A percentile compares a stretch with the other conserved stretches of the same genome.
Conservation (phyloP, 2,113 vertebrate species). For the Sinosuthora webbiana region DNA sequence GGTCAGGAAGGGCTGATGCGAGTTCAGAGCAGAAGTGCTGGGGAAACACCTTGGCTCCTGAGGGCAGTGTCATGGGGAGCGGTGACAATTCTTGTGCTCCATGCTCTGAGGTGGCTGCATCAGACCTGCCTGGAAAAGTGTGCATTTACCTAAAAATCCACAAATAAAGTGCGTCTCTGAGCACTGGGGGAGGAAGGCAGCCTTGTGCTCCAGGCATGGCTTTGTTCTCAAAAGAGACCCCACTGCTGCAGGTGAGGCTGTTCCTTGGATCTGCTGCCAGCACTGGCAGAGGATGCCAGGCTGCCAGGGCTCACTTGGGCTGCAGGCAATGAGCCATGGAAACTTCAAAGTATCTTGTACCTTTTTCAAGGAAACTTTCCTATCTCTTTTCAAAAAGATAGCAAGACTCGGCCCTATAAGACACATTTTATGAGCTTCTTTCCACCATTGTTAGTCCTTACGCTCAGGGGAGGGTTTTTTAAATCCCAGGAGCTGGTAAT, state of each 20-base stretch:
- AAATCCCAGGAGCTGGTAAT: not conserved
- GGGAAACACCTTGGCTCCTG: not conserved
- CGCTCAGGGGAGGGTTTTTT: not conserved
- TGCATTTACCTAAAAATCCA: not conserved
- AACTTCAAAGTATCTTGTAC: not conserved
- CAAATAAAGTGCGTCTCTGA: not conserved
- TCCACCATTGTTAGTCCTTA: not conserved
- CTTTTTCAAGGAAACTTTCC: not conserved
- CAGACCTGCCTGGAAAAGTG: not conserved
- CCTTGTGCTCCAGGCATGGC: fast-evolving
- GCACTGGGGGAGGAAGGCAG: not conserved
- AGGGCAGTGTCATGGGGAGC: fast-evolving
- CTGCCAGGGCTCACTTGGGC: not conserved
- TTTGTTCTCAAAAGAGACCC: not conserved
- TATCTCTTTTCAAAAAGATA: not conserved
- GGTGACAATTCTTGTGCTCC: fast-evolving
- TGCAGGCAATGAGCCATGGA: not conserved
- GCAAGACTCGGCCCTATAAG: not conserved
- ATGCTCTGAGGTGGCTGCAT: fast-evolving
- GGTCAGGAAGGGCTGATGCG: not conserved
- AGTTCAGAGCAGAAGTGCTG: not conserved
- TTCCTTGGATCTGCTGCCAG: not conserved
- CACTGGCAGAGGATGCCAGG: not conserved
- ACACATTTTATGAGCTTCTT: not conserved
- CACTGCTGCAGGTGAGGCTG: not conserved